Percentiles rank a stretch among this genome's conserved stretches.
These are phyloP conservation scores for Agonum fuliginosum DNA, from an alignment of 2,888 invertebrate genomes.

Conservation along the genomic window DNA sequence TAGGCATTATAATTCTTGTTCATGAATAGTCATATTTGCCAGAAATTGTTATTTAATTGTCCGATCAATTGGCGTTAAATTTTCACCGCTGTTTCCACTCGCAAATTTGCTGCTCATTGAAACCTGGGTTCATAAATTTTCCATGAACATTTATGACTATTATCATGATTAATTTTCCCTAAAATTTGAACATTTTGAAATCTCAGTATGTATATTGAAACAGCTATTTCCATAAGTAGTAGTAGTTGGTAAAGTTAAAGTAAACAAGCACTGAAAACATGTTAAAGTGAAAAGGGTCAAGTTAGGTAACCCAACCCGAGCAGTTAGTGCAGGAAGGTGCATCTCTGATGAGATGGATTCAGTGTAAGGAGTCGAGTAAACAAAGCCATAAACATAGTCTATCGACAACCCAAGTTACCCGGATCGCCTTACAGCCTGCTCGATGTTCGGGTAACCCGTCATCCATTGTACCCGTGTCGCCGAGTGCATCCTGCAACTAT, in stretches of 20 bases:
- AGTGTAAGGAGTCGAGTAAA: constrained; percentile 69
- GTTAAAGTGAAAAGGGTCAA: constrained; percentile 46
- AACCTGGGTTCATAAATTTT: constrained; percentile 11
- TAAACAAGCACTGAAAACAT: constrained; percentile 42
- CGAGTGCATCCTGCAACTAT: not conserved
- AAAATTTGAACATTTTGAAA: not conserved
- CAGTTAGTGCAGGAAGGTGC: constrained; percentile 59
- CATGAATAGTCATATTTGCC: constrained; percentile 46
- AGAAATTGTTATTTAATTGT: constrained; percentile 45
- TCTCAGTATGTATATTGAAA: too few species aligned
- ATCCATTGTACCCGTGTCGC: constrained; percentile 7
- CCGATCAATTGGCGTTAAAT: constrained; percentile 39
- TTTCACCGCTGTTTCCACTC: constrained; percentile 36
- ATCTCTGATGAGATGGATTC: constrained; percentile 55
- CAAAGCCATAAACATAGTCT: constrained; percentile 71
- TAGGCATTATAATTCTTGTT: constrained; percentile 32
- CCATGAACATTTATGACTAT: not conserved
- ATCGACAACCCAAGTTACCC: constrained; percentile 39
- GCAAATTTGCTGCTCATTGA: constrained; percentile 31
- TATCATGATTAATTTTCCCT: not conserved
- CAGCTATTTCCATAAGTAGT: constrained; percentile 7
- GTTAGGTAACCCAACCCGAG: constrained; percentile 44
- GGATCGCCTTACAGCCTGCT: constrained; percentile 52
- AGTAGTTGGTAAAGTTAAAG: constrained; percentile 26
- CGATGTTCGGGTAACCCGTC: constrained; percentile 19